A percentile compares a stretch with the other conserved stretches of the same genome.
Conservation (phyloP, 2,888 invertebrate species). For the Cataglyphis albicans region DNA sequence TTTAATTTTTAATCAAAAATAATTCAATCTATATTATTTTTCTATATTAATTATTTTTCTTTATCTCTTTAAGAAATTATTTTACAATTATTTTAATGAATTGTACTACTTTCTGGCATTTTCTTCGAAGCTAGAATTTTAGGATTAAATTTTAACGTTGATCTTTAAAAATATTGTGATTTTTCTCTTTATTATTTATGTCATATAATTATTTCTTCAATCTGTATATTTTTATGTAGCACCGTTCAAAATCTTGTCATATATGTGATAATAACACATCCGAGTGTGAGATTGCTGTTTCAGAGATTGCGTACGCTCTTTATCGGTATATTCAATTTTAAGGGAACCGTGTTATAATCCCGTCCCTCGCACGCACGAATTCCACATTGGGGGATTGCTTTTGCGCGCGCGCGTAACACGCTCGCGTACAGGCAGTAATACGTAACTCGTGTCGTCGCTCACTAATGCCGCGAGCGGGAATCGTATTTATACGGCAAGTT, state of each 20-base stretch:
- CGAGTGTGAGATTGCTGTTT: neutral
- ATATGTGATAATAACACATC: neutral
- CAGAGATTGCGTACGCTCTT: neutral
- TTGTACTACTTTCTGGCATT: neutral
- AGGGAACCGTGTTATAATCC: neutral
- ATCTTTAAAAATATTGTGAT: neutral
- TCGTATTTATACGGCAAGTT: slow-evolving; percentile 70
- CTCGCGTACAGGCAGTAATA: slow-evolving; percentile 13
- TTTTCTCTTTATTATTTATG: neutral
- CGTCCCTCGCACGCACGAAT: neutral
- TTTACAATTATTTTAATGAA: neutral
- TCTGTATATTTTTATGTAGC: neutral
- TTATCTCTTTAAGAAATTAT: neutral
- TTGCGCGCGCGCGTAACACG: slow-evolving; percentile 6
- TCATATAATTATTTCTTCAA: neutral
- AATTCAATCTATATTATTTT: neutral
- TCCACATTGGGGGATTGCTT: slow-evolving; percentile 5
- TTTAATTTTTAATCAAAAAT: neutral
- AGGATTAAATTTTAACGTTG: neutral
- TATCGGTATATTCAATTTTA: neutral
- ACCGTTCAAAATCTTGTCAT: neutral
- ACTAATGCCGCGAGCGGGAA: slow-evolving; percentile 68
- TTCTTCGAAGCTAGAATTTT: neutral
- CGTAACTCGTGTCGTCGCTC: slow-evolving; percentile 70
- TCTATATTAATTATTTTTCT: neutral